Conservation (phyloP, 92 coral and sea anemone genomes). For the Phenganax subtilis region DNA sequence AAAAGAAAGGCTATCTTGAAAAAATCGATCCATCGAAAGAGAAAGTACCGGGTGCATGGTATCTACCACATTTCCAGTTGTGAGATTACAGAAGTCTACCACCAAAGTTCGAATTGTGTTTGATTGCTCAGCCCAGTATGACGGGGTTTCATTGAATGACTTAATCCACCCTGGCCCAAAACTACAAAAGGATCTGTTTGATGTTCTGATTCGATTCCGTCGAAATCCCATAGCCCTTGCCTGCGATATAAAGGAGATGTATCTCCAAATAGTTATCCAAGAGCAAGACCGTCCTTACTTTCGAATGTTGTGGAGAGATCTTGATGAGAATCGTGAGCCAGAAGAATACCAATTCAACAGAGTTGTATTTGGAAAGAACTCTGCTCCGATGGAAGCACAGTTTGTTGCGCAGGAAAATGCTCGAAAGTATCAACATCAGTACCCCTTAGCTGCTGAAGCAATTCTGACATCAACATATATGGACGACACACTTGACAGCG, state of each 20-base stretch:
- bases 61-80: slow-evolving; percentile 24
- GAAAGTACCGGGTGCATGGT: slow-evolving; percentile 6
- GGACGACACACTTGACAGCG: slow-evolving; percentile 9
- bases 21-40: neutral
- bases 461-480: slow-evolving; percentile 52
- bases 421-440: slow-evolving; percentile 26
- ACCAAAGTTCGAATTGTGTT: slow-evolving; percentile 34
- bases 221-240: slow-evolving; percentile 42
- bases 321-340: slow-evolving; percentile 30
- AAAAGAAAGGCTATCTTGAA: slow-evolving; percentile 9
- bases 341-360: slow-evolving; percentile 46
- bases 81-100: slow-evolving; percentile 26
- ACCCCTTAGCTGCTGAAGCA: slow-evolving; percentile 50
- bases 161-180: slow-evolving; percentile 55
- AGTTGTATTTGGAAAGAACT: slow-evolving; percentile 49
- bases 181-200: slow-evolving; percentile 46
- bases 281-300: slow-evolving; percentile 40
- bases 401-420: slow-evolving; percentile 55
- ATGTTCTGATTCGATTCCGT: slow-evolving; percentile 52
- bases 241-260: slow-evolving; percentile 46
- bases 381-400: slow-evolving; percentile 45
- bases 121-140: slow-evolving; percentile 51
- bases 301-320: slow-evolving; percentile 44
- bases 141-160: slow-evolving; percentile 51
- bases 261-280: slow-evolving; percentile 5